phyloP scores from a whole-genome alignment of 2,797 vertebrate genomes.

The Selene dorsalis region DNA sequence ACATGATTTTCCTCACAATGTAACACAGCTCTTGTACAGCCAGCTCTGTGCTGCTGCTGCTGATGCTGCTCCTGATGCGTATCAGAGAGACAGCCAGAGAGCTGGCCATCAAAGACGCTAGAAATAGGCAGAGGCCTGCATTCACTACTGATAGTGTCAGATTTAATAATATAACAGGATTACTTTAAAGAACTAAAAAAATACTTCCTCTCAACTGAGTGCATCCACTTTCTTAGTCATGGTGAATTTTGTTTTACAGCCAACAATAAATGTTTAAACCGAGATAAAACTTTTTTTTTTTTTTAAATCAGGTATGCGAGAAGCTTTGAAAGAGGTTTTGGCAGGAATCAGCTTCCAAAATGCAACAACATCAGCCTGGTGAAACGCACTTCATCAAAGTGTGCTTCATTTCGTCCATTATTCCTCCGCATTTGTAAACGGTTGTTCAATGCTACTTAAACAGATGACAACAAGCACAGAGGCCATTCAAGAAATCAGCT shows the following conservation, averaged over 20 bases:
- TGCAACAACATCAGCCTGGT: conserved; percentile 1
- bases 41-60: conserved; percentile 37
- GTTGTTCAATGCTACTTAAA: neutral
- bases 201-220: conserved; percentile 35
- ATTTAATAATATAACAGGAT: conserved; percentile 71
- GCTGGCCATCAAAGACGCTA: conserved; percentile 63
- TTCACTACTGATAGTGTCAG: conserved; percentile 73
- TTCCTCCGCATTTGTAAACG: conserved; percentile 10
- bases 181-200: conserved; percentile 55
- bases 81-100: conserved; percentile 74
- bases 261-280: conserved; percentile 13
- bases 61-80: conserved; percentile 65
- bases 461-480: conserved; percentile 7
- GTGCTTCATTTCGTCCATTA: conserved; percentile 15
- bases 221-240: conserved; percentile 30
- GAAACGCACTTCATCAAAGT: conserved; percentile 9
- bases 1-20: conserved; percentile 36
- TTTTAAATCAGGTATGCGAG: conserved; percentile 3
- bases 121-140: conserved; percentile 73
- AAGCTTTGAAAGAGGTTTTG: neutral
- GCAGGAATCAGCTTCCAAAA: neutral
- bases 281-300: no score
- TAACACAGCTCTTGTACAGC: conserved; percentile 39
- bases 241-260: conserved; percentile 29
- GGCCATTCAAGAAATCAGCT: neutral